Conservation (phyloP, 2,113 vertebrate genomes). For the Balaenoptera acutorostrata region DNA sequence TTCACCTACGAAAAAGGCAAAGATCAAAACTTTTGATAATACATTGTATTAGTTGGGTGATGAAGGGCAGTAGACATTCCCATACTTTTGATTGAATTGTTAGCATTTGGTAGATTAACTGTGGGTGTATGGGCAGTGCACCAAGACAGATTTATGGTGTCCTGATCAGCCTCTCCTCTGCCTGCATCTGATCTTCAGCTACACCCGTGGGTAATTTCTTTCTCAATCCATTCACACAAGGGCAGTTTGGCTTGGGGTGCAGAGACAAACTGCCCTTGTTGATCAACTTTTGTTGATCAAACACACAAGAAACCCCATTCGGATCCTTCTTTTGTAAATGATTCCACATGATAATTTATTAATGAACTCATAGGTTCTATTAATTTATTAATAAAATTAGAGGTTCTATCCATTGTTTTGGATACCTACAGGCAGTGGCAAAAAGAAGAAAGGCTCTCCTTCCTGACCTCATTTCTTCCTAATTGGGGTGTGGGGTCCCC, state of each 20-base stretch:
- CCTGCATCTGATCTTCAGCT: neutral
- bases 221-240: neutral
- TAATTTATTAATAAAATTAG: neutral
- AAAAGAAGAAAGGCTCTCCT: neutral
- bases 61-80: neutral
- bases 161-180: neutral
- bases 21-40: neutral
- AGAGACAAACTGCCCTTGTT: neutral
- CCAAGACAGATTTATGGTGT: rapidly evolving
- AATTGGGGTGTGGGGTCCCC: neutral
- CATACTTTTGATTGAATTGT: neutral
- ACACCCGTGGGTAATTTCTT: neutral
- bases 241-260: neutral
- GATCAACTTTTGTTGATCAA: neutral
- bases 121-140: too few species aligned
- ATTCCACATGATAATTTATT: neutral
- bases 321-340: neutral
- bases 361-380: neutral
- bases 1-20: neutral
- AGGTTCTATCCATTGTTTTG: neutral
- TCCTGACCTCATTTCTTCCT: neutral
- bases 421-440: neutral
- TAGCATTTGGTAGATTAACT: neutral
- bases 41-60: neutral
- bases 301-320: neutral